Evolutionary conservation across 2,888 invertebrate species (phyloP), one percentile per base, ranked within the genome.

Genomic region (Ophion ellenae): DNA sequence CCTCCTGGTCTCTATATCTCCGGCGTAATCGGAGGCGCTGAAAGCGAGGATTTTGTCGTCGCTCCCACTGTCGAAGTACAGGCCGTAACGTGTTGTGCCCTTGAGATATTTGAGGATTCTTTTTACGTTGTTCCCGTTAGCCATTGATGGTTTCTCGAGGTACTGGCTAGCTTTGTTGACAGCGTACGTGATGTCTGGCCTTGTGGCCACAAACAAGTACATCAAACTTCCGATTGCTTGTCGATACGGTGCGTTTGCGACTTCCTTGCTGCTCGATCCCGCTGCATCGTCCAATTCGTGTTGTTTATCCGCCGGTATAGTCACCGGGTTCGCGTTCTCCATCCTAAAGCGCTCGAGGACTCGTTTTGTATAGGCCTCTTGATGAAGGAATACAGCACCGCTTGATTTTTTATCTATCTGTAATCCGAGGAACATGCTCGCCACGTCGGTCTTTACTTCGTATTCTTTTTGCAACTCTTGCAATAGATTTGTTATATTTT

Each of bases 301-400:
- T 28, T 71, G 70, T 45, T 28, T 70, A 47, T 70, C 71, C 9
- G 70, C 79, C n/a, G 79, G 71, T 40, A 79, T 79, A n/a, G n/a
- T 14, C 71, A 71, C 90, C 2, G 85, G 24, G 59, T 90, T 89
- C 17, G 87, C 83, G 59, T 90, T 77, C 74, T 81, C 67, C 84
- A 32, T 32, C 4, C 32, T 32, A 4, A 32, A 32, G 4, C 32
- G 32, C 32, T 32, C 32, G 84, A 63, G 69, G 85, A 88, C 4
- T 74, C 47, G 10, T 71, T 53, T 53, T 32, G 4, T 32, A 32
- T 32, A 32, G 32, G 32, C 32, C 32, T 32, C 32, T 32, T 87
- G 87, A 36, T 86, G 81, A 1, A 86, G 40, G 36, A 87, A 86
- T 36, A 88, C 75, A 14, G 81, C 75, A 61, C 83, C 83, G 28